These are phyloP conservation scores for Nymphalis io DNA, from an alignment of 1,140 invertebrate genomes.

Conservation along the genomic window DNA sequence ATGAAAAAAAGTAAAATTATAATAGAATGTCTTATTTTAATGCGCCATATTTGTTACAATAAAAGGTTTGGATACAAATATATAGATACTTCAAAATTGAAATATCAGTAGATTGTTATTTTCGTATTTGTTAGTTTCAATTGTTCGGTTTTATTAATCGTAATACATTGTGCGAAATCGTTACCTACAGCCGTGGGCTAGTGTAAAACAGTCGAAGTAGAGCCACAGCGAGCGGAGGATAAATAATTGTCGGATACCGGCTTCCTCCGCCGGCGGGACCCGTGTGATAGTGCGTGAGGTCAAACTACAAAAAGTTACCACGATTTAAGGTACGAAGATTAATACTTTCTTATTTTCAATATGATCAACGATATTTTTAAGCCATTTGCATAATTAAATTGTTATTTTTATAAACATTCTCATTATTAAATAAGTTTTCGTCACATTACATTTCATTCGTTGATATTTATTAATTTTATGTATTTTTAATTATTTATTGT, in stretches of 20 bases:
- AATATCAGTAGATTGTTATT: neutral
- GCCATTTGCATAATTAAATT: neutral
- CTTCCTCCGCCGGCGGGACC: conserved; percentile 53
- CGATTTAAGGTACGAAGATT: neutral
- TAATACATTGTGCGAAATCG: conserved; percentile 24
- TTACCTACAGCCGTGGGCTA: conserved; percentile 21
- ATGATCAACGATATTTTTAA: neutral
- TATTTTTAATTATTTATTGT: too few species aligned
- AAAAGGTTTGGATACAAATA: too few species aligned
- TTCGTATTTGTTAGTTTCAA: conserved; percentile 4
- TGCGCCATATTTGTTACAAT: too few species aligned
- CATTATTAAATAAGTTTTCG: too few species aligned
- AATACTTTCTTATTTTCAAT: neutral
- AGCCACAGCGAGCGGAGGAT: conserved; percentile 34
- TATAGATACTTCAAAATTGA: too few species aligned
- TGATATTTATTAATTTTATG: too few species aligned
- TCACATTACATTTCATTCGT: too few species aligned
- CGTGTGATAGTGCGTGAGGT: conserved; percentile 29
- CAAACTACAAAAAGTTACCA: conserved; percentile 20
- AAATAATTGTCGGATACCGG: conserved; percentile 67
- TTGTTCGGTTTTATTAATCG: conserved; percentile 5
- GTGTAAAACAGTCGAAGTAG: conserved; percentile 14
- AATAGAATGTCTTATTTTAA: too few species aligned
- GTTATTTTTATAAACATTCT: too few species aligned
- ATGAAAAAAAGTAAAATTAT: too few species aligned